These are phyloP conservation scores for Calidris pugnax DNA, from an alignment of 2,113 vertebrate species.

Conservation along the genomic window DNA sequence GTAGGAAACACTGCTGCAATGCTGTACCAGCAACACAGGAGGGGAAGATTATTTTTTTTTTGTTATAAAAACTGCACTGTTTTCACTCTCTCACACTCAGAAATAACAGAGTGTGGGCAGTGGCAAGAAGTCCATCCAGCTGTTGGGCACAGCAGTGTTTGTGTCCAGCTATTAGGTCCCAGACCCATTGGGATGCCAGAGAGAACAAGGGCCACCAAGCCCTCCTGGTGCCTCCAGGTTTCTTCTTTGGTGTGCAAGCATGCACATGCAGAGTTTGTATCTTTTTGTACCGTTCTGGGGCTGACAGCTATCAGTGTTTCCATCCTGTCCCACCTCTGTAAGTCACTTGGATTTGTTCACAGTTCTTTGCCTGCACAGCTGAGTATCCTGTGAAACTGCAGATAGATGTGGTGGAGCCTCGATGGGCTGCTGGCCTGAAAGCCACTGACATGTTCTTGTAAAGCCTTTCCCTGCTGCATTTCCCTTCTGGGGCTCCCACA, in stretches of 20 bases:
- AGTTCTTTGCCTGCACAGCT: not conserved
- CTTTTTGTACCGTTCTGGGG: not conserved
- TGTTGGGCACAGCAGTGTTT: not conserved
- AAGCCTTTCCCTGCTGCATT: not conserved
- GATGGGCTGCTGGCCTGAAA: not conserved
- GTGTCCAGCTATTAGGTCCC: not conserved
- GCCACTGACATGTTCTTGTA: not conserved
- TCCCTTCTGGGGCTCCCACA: not conserved
- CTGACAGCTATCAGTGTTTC: too few relatives aligned
- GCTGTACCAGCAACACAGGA: not conserved
- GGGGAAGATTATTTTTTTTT: not conserved
- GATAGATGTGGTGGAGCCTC: too few relatives aligned
- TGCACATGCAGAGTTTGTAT: accelerated
- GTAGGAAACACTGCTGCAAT: not conserved
- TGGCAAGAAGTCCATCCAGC: not conserved
- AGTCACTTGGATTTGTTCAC: too few relatives aligned
- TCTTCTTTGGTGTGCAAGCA: not conserved
- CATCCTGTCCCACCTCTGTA: not conserved
- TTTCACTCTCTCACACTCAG: not conserved
- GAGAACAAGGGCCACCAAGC: not conserved
- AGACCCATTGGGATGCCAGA: not conserved
- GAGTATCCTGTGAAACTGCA: not conserved
- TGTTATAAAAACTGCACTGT: not conserved
- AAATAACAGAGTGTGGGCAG: not conserved
- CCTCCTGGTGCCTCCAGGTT: not conserved